phyloP scores from a whole-genome alignment of 2,113 vertebrate species.

The Lathamus discolor region DNA sequence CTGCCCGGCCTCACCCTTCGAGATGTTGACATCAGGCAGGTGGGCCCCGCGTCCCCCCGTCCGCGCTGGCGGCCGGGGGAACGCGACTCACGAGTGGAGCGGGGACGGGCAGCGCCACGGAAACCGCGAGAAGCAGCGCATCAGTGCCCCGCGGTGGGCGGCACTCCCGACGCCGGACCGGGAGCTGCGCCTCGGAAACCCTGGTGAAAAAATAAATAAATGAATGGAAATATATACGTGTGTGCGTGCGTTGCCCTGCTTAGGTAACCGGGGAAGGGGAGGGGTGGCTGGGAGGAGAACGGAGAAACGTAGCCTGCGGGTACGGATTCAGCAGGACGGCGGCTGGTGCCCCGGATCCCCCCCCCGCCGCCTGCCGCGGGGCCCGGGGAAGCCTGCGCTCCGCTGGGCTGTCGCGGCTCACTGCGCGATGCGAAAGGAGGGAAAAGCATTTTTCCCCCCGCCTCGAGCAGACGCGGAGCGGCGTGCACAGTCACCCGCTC shows the following conservation, averaged over 20 bases:
- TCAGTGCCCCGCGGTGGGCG: not conserved
- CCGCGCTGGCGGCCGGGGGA: not conserved
- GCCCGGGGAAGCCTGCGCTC: not conserved
- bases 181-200: not conserved
- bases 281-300: not conserved
- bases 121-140: not conserved
- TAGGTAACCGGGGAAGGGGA: conserved; percentile 26
- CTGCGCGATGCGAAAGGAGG: rapidly evolving
- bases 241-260: not conserved
- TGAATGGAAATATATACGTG: not conserved
- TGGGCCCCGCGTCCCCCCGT: conserved; percentile 64
- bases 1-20: conserved; percentile 73
- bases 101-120: not conserved
- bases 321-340: conserved; percentile 33
- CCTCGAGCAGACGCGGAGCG: rapidly evolving
- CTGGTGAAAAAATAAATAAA: not conserved
- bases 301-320: conserved; percentile 44
- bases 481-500: not conserved
- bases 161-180: not conserved
- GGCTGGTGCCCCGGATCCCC: not conserved
- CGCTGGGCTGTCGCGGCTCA: not conserved
- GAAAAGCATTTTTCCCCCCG: not conserved
- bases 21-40: conserved; percentile 80
- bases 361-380: not conserved
- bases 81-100: not conserved